Conservation (phyloP, 2,888 invertebrate species). For the Germaria angustata region DNA sequence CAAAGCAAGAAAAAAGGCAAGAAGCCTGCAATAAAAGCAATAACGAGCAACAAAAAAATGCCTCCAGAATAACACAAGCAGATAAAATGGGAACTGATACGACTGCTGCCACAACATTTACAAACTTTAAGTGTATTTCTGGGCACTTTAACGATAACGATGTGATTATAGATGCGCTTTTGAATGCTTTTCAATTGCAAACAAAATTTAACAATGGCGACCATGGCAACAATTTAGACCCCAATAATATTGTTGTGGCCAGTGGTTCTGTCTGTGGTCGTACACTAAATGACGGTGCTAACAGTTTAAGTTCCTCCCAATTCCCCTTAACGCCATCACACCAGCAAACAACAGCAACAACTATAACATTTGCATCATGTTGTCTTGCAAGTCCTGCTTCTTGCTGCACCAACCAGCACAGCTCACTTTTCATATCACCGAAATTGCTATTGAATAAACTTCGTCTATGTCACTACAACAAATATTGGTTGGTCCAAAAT, state of each 20-base stretch:
- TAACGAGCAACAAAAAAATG: constrained; percentile 55
- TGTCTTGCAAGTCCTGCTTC: neutral
- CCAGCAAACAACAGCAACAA: constrained; percentile 28
- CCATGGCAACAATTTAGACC: constrained; percentile 23
- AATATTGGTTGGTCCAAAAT: constrained; percentile 81
- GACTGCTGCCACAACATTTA: constrained; percentile 56
- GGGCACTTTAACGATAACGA: constrained; percentile 76
- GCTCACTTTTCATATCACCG: constrained; percentile 75
- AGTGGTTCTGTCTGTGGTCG: constrained; percentile 16
- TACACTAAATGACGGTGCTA: constrained; percentile 6
- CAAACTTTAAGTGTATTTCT: constrained; percentile 64
- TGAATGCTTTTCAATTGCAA: constrained; percentile 79
- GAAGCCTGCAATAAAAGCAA: constrained; percentile 64
- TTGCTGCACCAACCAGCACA: constrained; percentile 37
- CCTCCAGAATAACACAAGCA: constrained; percentile 21
- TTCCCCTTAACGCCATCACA: constrained; percentile 27
- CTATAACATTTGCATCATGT: constrained; percentile 23
- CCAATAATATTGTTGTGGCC: constrained; percentile 52
- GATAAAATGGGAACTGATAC: constrained; percentile 14
- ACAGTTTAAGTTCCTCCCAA: constrained; percentile 8
- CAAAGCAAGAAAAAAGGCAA: constrained; percentile 66
- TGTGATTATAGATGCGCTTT: constrained; percentile 79
- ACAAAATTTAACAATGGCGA: constrained; percentile 72
- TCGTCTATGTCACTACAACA: constrained; percentile 79
- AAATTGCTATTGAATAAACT: constrained; percentile 80